Conservation (phyloP, 2,113 vertebrate genomes). For the Mustela nigripes region DNA sequence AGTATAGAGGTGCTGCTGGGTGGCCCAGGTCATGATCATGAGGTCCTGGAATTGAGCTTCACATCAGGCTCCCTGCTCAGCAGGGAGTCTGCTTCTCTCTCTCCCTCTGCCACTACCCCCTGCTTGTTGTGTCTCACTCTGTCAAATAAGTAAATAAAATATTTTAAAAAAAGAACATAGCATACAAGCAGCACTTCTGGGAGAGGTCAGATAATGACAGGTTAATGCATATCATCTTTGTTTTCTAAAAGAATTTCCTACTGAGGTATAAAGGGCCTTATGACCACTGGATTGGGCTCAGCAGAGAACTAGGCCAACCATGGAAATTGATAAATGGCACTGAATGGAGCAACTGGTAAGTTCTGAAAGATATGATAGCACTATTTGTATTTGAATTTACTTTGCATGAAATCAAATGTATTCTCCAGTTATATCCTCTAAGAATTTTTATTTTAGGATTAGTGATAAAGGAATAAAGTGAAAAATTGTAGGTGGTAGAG, state of each 20-base stretch:
- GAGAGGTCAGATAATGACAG: neutral
- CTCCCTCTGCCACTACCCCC: neutral
- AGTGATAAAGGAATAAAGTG: neutral
- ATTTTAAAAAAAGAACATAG: neutral
- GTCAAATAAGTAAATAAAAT: neutral
- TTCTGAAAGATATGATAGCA: neutral
- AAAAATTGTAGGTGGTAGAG: neutral
- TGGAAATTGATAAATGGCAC: constrained; percentile 36
- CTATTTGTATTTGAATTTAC: neutral
- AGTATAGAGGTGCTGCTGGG: neutral
- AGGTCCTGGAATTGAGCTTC: neutral
- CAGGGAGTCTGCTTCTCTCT: too few species aligned
- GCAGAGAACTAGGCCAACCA: neutral
- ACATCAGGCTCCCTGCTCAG: too few species aligned
- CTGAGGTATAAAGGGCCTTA: neutral
- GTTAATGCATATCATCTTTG: neutral
- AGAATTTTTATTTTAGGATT: neutral
- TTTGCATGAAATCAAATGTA: neutral
- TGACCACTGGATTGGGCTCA: constrained; percentile 44
- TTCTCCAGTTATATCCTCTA: neutral
- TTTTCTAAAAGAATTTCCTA: constrained; percentile 34
- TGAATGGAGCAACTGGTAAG: neutral
- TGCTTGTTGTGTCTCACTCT: neutral
- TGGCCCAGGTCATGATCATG: neutral
- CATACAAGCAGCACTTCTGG: neutral